Conservation (phyloP, 2,888 invertebrate species). For the Troglohyphantes excavatus region DNA sequence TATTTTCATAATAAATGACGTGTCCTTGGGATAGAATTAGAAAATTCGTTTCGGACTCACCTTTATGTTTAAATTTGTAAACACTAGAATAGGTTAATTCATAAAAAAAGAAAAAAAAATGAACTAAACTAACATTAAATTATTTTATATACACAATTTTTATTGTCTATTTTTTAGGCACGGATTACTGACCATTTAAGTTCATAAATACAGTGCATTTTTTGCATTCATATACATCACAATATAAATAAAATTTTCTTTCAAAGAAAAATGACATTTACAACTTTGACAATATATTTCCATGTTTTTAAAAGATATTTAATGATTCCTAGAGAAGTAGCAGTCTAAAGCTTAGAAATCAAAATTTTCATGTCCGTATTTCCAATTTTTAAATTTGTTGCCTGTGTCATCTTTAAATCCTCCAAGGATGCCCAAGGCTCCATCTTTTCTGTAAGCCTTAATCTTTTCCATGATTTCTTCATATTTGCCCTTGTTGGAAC, state of each 20-base stretch:
- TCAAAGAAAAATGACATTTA: background rate
- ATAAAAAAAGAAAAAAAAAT: too few species aligned
- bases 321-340: background rate
- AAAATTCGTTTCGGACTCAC: too few species aligned
- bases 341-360: background rate
- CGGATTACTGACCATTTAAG: background rate
- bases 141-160: too few species aligned
- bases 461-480: constrained; percentile 33
- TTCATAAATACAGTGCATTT: background rate
- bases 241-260: background rate
- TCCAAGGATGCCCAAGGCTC: background rate
- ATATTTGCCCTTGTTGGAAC: constrained; percentile 12
- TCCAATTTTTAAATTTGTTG: background rate
- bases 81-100: too few species aligned
- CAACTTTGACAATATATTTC: background rate
- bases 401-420: background rate
- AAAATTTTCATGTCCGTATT: constrained; percentile 22
- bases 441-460: constrained; percentile 3
- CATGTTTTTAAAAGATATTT: too few species aligned
- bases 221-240: background rate
- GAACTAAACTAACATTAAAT: too few species aligned
- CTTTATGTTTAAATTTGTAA: too few species aligned
- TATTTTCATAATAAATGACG: too few species aligned
- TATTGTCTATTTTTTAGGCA: background rate
- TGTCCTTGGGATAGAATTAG: too few species aligned